These are phyloP conservation scores for Drosophila orosa DNA, from an alignment of 1,140 invertebrate genomes.

Conservation along the genomic window DNA sequence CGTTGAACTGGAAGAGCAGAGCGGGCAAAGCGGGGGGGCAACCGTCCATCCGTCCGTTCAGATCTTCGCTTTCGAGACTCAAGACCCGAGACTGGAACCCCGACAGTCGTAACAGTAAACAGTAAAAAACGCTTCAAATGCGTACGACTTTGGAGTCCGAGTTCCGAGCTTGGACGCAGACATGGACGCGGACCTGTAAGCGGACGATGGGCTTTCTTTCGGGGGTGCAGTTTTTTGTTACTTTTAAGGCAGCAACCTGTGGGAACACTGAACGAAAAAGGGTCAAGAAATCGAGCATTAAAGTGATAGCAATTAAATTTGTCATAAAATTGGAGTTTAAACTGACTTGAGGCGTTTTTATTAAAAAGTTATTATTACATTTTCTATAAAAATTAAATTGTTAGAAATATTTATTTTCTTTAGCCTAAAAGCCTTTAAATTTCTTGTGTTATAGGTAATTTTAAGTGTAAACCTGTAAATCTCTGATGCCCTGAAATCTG, in stretches of 20 bases:
- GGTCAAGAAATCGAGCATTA: too few relatives aligned
- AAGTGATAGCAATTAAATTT: too few relatives aligned
- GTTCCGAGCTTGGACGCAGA: slow-evolving; percentile 35
- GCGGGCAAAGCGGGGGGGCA: slow-evolving; percentile 16
- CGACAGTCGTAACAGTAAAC: slow-evolving; percentile 70
- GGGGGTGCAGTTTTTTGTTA: slow-evolving; percentile 12
- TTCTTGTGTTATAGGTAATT: background rate
- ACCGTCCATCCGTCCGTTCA: slow-evolving; percentile 1
- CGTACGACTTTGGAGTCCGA: slow-evolving; percentile 42
- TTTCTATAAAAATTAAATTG: background rate
- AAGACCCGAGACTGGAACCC: slow-evolving; percentile 14
- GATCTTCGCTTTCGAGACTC: slow-evolving; percentile 66
- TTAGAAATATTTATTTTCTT: background rate
- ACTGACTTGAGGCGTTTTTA: too few relatives aligned
- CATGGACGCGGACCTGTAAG: slow-evolving; percentile 3
- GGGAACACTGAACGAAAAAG: slow-evolving; percentile 19
- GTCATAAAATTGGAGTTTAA: too few relatives aligned
- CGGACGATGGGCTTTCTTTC: slow-evolving; percentile 36
- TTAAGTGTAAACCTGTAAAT: slow-evolving; percentile 18
- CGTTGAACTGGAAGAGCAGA: slow-evolving; percentile 61
- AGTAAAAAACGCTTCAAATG: slow-evolving; percentile 66
- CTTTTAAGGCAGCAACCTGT: slow-evolving; percentile 32
- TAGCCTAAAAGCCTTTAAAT: background rate
- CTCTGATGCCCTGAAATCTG: slow-evolving; percentile 49
- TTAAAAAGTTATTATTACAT: background rate